Conservation (phyloP, 2,797 vertebrate genomes). For the Etheostoma nigrum region DNA sequence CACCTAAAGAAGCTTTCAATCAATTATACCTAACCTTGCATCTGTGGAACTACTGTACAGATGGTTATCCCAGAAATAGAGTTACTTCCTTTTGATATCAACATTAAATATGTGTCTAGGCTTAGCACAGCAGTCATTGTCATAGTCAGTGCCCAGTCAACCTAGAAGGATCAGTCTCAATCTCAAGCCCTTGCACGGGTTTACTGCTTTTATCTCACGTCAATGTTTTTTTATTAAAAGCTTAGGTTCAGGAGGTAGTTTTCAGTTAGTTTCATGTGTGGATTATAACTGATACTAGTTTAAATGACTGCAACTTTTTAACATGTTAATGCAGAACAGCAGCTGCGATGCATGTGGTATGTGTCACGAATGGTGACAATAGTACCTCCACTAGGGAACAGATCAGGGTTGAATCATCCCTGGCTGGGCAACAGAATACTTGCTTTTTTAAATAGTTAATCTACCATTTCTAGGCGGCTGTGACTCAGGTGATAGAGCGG, state of each 20-base stretch:
- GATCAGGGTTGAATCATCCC: background rate
- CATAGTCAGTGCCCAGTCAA: background rate
- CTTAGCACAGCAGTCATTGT: constrained; percentile 1
- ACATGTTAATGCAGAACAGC: background rate
- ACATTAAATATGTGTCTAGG: constrained; percentile 2
- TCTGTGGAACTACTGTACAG: constrained; percentile 7
- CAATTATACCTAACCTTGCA: constrained; percentile 41
- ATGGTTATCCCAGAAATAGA: background rate
- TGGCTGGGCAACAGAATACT: background rate
- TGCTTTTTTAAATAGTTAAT: background rate
- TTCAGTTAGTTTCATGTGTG: background rate
- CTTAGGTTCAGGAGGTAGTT: background rate
- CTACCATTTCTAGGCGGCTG: background rate
- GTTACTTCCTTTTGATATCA: constrained; percentile 17
- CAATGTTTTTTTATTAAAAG: background rate
- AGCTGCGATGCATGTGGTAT: background rate
- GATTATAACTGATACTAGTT: background rate
- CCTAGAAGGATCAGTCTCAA: constrained; percentile 3
- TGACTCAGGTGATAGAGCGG: no score
- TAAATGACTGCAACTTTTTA: background rate
- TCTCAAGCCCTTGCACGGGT: background rate
- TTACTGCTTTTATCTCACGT: background rate
- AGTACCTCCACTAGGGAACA: background rate
- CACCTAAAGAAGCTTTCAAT: constrained; percentile 54
- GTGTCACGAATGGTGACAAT: background rate